phyloP scores from a whole-genome alignment of 1,140 invertebrate species.

The Psilanteris sp. region DNA sequence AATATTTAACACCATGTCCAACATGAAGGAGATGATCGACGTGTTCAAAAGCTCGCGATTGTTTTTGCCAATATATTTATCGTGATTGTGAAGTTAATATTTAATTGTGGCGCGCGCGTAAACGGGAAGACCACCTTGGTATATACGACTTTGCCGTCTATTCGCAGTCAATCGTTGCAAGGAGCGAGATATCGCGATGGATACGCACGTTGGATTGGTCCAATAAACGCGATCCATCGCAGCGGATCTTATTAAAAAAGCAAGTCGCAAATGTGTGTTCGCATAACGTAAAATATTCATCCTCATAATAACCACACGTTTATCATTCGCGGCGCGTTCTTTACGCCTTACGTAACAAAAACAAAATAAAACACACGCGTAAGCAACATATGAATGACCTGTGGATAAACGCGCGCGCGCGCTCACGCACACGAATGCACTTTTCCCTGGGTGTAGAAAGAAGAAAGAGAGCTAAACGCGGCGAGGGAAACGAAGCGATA shows the following conservation, averaged over 20 bases:
- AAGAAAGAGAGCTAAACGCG: neutral
- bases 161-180: no score
- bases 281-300: neutral
- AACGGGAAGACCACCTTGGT: no score
- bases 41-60: no score
- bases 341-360: neutral
- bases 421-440: neutral
- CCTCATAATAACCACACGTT: neutral
- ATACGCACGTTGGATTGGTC: no score
- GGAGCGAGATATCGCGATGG: no score
- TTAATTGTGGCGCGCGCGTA: no score
- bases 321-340: neutral
- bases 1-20: no score
- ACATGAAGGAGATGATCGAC: no score
- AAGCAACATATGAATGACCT: conserved; percentile 3
- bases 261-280: conserved; percentile 5
- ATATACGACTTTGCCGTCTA: no score
- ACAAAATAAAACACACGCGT: conserved; percentile 3
- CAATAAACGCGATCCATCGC: no score
- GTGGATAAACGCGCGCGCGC: neutral
- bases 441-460: conserved; percentile 15
- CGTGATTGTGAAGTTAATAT: no score
- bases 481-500: conserved; percentile 2
- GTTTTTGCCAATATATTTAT: no score
- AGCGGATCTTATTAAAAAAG: conserved; percentile 18